Evolutionary conservation across 1,140 invertebrate species (phyloP).

Genomic region (Drosophila repleta): DNA sequence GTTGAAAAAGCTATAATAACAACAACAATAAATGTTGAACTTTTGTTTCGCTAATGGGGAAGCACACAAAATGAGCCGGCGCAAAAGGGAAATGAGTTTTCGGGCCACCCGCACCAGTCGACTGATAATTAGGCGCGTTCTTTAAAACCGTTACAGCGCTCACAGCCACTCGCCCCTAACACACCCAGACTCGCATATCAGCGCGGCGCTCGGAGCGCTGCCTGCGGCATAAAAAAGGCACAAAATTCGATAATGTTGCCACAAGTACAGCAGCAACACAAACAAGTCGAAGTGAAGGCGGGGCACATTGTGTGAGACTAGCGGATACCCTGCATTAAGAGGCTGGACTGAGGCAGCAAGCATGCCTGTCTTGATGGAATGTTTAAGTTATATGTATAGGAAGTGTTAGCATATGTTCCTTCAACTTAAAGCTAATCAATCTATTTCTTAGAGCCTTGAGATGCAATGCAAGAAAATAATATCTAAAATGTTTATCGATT

Average conservation of each 20-base stretch:
- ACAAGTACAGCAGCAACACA: conserved; percentile 44
- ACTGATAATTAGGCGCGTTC: conserved; percentile 68
- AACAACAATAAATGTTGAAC: conserved; percentile 74
- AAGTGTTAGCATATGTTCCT: no score
- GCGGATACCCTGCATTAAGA: background rate
- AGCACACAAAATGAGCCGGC: conserved; percentile 42
- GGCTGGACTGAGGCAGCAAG: no score
- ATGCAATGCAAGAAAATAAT: no score
- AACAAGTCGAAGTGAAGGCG: background rate
- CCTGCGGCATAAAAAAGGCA: conserved; percentile 20
- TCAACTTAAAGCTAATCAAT: no score
- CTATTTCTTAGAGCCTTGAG: no score
- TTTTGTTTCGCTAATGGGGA: conserved; percentile 62
- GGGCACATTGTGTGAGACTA: background rate
- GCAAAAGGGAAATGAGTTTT: conserved; percentile 61
- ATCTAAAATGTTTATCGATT: no score
- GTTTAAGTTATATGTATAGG: no score
- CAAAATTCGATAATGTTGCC: conserved; percentile 74
- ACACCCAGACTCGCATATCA: background rate
- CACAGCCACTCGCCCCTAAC: background rate
- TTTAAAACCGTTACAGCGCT: conserved; percentile 41
- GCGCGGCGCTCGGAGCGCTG: background rate
- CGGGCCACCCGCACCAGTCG: background rate
- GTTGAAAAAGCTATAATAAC: conserved; percentile 55
- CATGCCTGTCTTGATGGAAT: no score